Base-by-base conservation (phyloP, 1,140 invertebrate species). In the Argopecten irradians region DNA sequence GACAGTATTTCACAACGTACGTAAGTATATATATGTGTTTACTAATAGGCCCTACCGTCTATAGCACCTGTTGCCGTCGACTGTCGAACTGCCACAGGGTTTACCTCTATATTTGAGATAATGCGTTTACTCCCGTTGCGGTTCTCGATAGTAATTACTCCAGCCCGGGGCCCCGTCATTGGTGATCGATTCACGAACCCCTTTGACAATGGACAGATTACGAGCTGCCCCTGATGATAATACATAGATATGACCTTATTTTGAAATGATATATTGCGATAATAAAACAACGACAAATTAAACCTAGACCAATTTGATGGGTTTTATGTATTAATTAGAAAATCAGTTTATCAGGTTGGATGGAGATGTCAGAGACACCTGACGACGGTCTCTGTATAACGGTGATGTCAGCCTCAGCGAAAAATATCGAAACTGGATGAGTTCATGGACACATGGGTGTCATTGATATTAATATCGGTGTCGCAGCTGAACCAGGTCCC, bases 241-340 rank as follows among this genome's bases (percentile, higher is more conserved):
- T 71, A 71, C 13, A 16, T 71, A 71, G 22, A 71, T 71, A 71
- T 71, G 55, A 71, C 55, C 55, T 28, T 71, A 71, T 71, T 71
- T 71, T 28, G 55, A 71, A 71, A 71, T 71, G 55, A 71, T 71
- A 71, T 71, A 71, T n/a, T 71, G 55, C 7, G 55, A 71, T 71
- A 71, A 71, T n/a, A 71, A 28, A 71, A 71, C 55, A 19, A 55
- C 14, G 22, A 7, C 16, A 46, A 46, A 11, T 22, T 46, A 46
- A 46, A 46, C 43, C 22, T 22, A 19, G 43, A 16, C 36, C 36
- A 19, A 71, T 71, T 28, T 28, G 55, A 71, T 71, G 5, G n/a
- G 22, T 28, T 3, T 5, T 71, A 71, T 28, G 22, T 28, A 71
- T 71, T 71, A 28, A 28, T 28, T n/a, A 28, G n/a, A 71, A n/a